Evolutionary conservation across 2,113 vertebrate genomes (phyloP), one percentile per base, ranked within the genome.

Genomic region (Petromus typicus): DNA sequence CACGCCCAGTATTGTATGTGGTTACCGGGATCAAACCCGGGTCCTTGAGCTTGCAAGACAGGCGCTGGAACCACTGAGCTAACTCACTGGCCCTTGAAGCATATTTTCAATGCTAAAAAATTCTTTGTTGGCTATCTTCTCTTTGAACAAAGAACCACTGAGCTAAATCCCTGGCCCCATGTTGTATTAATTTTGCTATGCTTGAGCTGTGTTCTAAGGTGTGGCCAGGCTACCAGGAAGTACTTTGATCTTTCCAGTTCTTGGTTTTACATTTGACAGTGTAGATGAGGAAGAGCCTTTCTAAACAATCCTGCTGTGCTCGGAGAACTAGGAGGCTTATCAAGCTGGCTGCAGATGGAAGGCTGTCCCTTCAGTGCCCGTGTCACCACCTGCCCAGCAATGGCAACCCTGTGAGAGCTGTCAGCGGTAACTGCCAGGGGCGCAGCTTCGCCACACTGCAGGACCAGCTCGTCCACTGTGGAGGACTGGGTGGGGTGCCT

Each of bases 131-230:
- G 54, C 11, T 5, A 32, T 37, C 61, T 67, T 48, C 22, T 57
- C 57, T 54, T 75, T 34, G 17, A 78, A 92, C 51, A 40, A 79
- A 79, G 67, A 51, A 51, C 48, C 48, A 51, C 48, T 51, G 48
- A 51, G 48, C 48, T 51, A 51, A 51, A 51, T 51, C 5, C 48
- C n/a, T n/a, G n/a, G n/a, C n/a, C n/a, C 48, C 48, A 51, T 10
- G 5, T 51, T 51, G 48, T 43, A 57, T 81, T 75, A 27, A 23
- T 75, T 67, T 4, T 90, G 56, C 69, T 66, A 95, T 45, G 86
- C 34, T 92, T 48, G 54, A 92, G 66, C 61, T 82, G 92, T 76
- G 66, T 69, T 45, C 75, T 81, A 75, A 67, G 66, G 51, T 25
- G 10, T 32, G 23, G 9, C 25, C 91, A 76, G 40, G 40, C 63